phyloP scores from a whole-genome alignment of 2,888 invertebrate species.

The Sycophila texana region DNA sequence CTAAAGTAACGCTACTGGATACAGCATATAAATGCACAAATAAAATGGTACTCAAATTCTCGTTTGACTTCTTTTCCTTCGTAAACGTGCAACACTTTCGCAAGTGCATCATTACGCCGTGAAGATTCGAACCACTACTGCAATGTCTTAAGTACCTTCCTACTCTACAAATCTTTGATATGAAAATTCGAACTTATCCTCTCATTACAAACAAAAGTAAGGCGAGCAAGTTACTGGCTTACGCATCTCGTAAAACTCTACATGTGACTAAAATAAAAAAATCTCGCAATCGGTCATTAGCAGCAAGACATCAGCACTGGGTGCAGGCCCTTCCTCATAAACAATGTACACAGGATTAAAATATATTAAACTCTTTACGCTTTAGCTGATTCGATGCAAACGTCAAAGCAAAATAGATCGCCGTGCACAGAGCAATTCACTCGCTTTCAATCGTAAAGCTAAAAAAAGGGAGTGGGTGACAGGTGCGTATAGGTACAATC shows the following conservation, averaged over 20 bases:
- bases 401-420: not conserved
- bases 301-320: slow-evolving; percentile 20
- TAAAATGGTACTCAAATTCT: not conserved
- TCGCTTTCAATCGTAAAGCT: no score
- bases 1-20: slow-evolving; percentile 4
- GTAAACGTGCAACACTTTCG: not conserved
- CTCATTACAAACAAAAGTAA: not conserved
- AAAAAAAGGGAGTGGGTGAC: no score
- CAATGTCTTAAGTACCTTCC: no score
- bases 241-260: slow-evolving; percentile 4
- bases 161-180: slow-evolving; percentile 14
- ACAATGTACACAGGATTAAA: not conserved
- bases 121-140: slow-evolving; percentile 1
- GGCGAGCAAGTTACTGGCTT: slow-evolving; percentile 23
- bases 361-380: not conserved
- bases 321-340: not conserved
- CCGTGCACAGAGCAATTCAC: no score
- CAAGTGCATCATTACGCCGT: not conserved
- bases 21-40: slow-evolving; percentile 13
- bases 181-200: not conserved
- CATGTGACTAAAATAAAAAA: slow-evolving; percentile 12
- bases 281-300: not conserved
- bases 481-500: no score
- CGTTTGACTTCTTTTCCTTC: not conserved
- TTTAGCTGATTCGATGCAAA: not conserved